phyloP scores from a whole-genome alignment of 1,140 invertebrate genomes.

The Marisa cornuarietis region DNA sequence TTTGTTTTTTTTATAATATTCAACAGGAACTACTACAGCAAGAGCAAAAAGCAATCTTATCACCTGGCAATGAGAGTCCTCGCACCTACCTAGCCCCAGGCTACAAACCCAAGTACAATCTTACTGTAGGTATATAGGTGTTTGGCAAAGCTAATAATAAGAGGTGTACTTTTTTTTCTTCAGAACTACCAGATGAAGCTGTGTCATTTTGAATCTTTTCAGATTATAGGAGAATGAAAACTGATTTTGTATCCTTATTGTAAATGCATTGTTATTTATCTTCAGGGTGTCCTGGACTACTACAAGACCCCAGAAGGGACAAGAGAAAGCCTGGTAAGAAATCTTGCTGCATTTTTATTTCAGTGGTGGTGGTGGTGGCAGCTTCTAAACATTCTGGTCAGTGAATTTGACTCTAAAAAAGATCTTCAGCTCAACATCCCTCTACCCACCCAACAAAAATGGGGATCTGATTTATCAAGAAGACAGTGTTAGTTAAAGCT shows the following conservation, averaged over 20 bases:
- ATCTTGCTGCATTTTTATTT: neutral
- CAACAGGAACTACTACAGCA: slow-evolving; percentile 21
- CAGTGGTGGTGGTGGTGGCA: neutral
- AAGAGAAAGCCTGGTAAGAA: slow-evolving; percentile 43
- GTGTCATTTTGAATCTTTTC: too few relatives aligned
- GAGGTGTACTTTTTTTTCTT: too few relatives aligned
- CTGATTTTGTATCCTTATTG: too few relatives aligned
- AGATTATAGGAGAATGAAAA: too few relatives aligned
- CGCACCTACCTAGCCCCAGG: slow-evolving; percentile 52
- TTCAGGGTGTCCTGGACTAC: slow-evolving; percentile 42
- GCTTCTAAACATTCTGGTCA: too few relatives aligned
- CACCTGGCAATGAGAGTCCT: slow-evolving; percentile 46
- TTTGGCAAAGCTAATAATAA: neutral
- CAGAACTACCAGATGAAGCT: too few relatives aligned
- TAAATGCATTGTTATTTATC: slow-evolving; percentile 4
- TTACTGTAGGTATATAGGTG: slow-evolving; percentile 39
- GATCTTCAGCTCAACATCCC: too few relatives aligned
- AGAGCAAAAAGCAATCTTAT: slow-evolving; percentile 3
- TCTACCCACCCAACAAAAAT: too few relatives aligned
- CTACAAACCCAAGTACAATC: slow-evolving; percentile 51
- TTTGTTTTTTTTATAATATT: neutral
- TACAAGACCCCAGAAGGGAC: slow-evolving; percentile 33
- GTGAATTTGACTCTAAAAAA: too few relatives aligned
- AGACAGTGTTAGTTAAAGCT: too few relatives aligned
- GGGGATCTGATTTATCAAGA: too few relatives aligned